Evolutionary conservation across 2,888 invertebrate species (phyloP).

Genomic region (Dryococelus australis): DNA sequence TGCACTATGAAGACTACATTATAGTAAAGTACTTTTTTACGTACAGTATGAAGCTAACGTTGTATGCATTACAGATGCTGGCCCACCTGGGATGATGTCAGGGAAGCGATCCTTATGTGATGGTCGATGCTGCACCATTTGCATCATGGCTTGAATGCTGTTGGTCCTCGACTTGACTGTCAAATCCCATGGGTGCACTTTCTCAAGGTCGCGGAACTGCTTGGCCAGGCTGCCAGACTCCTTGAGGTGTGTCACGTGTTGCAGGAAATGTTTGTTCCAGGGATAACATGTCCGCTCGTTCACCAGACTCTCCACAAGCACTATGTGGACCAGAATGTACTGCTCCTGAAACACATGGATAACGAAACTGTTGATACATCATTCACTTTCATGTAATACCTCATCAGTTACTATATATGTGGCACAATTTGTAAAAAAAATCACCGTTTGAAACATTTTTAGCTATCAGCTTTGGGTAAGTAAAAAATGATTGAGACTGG

Average conservation of each 20-base stretch:
- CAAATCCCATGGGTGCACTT: too few relatives aligned
- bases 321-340: slow-evolving; percentile 60
- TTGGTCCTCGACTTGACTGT: background rate
- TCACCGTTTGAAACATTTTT: too few relatives aligned
- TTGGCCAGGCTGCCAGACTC: slow-evolving; percentile 51
- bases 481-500: too few relatives aligned
- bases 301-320: slow-evolving; percentile 58
- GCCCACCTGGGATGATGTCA: slow-evolving; percentile 55
- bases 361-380: background rate
- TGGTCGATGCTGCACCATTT: background rate
- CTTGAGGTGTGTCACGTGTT: slow-evolving; percentile 45
- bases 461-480: too few relatives aligned
- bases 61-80: background rate
- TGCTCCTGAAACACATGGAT: slow-evolving; percentile 54
- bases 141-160: background rate
- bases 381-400: too few relatives aligned
- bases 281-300: slow-evolving; percentile 55
- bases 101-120: slow-evolving; percentile 57
- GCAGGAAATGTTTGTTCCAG: slow-evolving; percentile 48
- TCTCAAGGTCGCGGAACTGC: slow-evolving; percentile 54
- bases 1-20: too few relatives aligned
- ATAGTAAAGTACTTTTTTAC: too few relatives aligned
- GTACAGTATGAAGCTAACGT: too few relatives aligned
- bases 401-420: too few relatives aligned
- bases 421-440: too few relatives aligned